Percentiles rank a stretch among this genome's conserved stretches.
phyloP scores from a whole-genome alignment of 53 echinoderm and acorn worm species.

The Temnopleurus reevesii region DNA sequence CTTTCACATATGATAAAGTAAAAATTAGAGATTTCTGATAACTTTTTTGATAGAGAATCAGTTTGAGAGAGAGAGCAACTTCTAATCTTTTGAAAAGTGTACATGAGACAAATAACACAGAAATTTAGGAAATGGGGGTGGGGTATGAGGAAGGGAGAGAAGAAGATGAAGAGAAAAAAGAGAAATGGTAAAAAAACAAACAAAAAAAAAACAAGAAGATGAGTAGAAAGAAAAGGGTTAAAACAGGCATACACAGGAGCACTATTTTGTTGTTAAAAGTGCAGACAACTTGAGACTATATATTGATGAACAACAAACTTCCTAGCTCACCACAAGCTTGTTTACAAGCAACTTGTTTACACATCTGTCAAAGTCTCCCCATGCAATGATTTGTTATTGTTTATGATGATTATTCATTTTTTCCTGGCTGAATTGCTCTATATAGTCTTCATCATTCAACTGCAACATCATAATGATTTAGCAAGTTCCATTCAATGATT shows the following conservation, averaged over 20 bases:
- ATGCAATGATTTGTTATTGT: background rate
- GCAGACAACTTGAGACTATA: background rate
- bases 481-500: background rate
- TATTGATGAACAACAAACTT: background rate
- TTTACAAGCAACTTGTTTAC: slow-evolving; percentile 17
- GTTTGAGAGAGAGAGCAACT: background rate
- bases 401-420: background rate
- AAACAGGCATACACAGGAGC: too few species aligned
- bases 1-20: too few species aligned
- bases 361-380: background rate
- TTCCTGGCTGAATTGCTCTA: background rate
- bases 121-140: background rate
- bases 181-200: background rate
- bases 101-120: background rate
- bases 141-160: background rate
- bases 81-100: too few species aligned
- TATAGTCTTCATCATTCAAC: background rate
- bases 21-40: too few species aligned
- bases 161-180: background rate
- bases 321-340: background rate
- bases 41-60: too few species aligned
- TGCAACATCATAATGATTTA: background rate
- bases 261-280: background rate
- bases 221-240: too few species aligned
- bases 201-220: too few species aligned